Conservation (phyloP, 2,797 vertebrate species). For the Schizopygopsis pylzovi region DNA sequence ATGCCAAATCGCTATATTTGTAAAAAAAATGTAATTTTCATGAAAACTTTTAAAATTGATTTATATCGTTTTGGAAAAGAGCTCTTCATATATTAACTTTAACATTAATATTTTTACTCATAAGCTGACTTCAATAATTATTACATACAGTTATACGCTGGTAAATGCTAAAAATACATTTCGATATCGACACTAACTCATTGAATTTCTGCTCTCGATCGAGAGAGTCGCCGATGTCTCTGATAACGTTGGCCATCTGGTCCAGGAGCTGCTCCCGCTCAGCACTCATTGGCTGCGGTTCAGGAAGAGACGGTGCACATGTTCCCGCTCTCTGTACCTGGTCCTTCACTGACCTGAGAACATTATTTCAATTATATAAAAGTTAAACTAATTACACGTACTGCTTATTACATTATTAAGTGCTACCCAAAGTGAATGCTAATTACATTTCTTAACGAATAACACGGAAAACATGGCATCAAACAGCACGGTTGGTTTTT, state of each 20-base stretch:
- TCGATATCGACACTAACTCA: not conserved
- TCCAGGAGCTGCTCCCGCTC: conserved; percentile 7
- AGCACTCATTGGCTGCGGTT: not conserved
- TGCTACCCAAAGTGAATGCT: not conserved
- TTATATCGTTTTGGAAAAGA: too few relatives aligned
- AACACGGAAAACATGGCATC: not conserved
- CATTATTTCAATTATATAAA: not conserved
- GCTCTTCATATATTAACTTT: not conserved
- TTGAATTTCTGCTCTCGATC: not conserved
- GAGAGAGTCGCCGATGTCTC: fast-evolving
- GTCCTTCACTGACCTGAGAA: not conserved
- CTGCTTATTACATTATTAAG: not conserved
- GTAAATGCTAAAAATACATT: not conserved
- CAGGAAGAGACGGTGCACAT: not conserved
- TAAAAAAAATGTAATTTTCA: too few relatives aligned
- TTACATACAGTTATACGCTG: not conserved
- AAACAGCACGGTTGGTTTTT: not conserved
- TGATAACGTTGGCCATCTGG: not conserved
- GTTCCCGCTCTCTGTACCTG: not conserved
- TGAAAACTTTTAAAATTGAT: too few relatives aligned
- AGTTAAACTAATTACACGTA: not conserved
- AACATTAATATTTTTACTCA: too few relatives aligned
- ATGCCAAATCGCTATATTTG: too few relatives aligned
- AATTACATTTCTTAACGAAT: not conserved
- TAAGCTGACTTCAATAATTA: not conserved